Conservation (phyloP, 2,113 vertebrate species). For the Amazona guildingii region DNA sequence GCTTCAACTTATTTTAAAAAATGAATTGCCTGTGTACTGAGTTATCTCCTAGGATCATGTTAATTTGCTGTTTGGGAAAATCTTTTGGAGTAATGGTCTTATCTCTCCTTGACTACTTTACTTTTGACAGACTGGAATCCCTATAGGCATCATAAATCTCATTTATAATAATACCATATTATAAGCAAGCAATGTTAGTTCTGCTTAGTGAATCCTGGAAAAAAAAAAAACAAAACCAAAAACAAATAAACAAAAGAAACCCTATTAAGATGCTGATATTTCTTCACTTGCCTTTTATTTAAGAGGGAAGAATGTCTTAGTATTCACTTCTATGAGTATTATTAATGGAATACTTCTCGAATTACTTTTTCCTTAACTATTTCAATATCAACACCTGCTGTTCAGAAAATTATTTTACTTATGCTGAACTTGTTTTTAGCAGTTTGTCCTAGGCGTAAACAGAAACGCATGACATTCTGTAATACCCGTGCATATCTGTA, state of each 20-base stretch:
- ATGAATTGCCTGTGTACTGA: background rate
- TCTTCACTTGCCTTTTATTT: background rate
- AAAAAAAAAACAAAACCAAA: background rate
- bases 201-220: background rate
- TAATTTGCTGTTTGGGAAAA: background rate
- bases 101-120: background rate
- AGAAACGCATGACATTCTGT: background rate
- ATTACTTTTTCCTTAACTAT: background rate
- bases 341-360: background rate
- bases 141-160: background rate
- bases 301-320: background rate
- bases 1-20: slow-evolving; percentile 37
- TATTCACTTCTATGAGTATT: background rate
- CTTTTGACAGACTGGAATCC: background rate
- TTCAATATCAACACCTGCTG: background rate
- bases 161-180: background rate
- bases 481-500: background rate
- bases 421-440: background rate
- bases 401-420: background rate
- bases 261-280: background rate
- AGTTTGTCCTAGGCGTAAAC: background rate
- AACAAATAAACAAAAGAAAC: background rate
- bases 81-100: background rate
- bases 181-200: background rate
- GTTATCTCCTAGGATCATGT: background rate